phyloP scores from a whole-genome alignment of 2,113 vertebrate genomes.

The Laterallus jamaicensis region DNA sequence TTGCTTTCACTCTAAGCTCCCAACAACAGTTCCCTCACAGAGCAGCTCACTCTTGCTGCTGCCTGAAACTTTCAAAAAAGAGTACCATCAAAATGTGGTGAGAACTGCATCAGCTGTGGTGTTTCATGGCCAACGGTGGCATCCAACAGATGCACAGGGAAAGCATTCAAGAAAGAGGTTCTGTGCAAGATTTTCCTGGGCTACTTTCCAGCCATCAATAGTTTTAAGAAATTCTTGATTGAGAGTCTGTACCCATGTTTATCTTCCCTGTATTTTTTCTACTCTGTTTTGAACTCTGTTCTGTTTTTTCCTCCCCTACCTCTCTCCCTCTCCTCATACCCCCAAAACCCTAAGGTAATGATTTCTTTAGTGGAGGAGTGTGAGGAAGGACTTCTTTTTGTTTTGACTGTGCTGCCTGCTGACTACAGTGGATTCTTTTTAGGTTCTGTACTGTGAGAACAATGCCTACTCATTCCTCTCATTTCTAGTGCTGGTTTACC shows the following conservation, averaged over 20 bases:
- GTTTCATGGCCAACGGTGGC: not conserved
- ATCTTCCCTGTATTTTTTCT: not conserved
- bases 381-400: not conserved
- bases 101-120: not conserved
- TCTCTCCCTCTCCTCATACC: not conserved
- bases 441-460: not conserved
- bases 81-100: not conserved
- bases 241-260: not conserved
- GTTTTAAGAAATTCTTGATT: not conserved
- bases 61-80: not conserved
- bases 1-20: not conserved
- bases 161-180: fast-evolving
- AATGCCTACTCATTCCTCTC: not conserved
- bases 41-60: not conserved
- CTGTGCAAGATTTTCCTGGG: not conserved
- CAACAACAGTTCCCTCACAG: not conserved
- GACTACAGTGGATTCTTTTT: not conserved
- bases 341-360: not conserved
- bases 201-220: not conserved
- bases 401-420: not conserved
- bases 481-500: not conserved
- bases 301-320: not conserved
- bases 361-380: not conserved
- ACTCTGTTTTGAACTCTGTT: not conserved
- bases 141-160: not conserved